A percentile compares a stretch with the other conserved stretches of the same genome.
phyloP scores from a whole-genome alignment of 1,140 invertebrate species.

The Drosophila nigromelanica region DNA sequence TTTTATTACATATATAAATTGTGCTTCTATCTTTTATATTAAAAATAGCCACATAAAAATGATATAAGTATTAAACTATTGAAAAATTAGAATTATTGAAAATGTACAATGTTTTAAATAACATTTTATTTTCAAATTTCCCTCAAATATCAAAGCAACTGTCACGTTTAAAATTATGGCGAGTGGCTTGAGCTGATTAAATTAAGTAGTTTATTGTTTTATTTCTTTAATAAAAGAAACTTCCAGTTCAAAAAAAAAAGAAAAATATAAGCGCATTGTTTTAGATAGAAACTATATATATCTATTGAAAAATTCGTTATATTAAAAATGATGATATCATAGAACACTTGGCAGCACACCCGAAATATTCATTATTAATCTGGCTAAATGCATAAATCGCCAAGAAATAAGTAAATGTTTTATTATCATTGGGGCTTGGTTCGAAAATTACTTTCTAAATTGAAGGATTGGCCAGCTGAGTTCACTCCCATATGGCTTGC shows the following conservation, averaged over 20 bases:
- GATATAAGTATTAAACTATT: no score
- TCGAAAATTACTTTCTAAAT: neutral
- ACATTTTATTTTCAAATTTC: neutral
- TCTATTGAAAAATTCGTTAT: conserved; percentile 2
- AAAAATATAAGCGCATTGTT: conserved; percentile 4
- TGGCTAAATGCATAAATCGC: conserved; percentile 18
- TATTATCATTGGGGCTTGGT: conserved; percentile 21
- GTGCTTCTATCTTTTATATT: no score
- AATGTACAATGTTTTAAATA: no score
- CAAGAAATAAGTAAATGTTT: conserved; percentile 19
- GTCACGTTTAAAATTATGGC: conserved; percentile 17
- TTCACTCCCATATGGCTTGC: neutral
- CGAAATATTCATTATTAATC: conserved; percentile 24
- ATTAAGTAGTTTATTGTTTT: conserved; percentile 7
- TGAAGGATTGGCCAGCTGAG: conserved; percentile 1
- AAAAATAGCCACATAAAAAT: no score
- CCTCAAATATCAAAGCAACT: neutral
- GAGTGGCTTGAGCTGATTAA: conserved; percentile 9
- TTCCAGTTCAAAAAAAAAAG: neutral
- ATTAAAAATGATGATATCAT: conserved; percentile 42
- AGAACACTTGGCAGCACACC: conserved; percentile 7
- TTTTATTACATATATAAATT: no score
- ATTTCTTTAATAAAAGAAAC: neutral
- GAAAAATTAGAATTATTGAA: no score
- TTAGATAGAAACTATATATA: neutral